phyloP scores from a whole-genome alignment of 1,140 invertebrate species.

The Trichogramma pretiosum region DNA sequence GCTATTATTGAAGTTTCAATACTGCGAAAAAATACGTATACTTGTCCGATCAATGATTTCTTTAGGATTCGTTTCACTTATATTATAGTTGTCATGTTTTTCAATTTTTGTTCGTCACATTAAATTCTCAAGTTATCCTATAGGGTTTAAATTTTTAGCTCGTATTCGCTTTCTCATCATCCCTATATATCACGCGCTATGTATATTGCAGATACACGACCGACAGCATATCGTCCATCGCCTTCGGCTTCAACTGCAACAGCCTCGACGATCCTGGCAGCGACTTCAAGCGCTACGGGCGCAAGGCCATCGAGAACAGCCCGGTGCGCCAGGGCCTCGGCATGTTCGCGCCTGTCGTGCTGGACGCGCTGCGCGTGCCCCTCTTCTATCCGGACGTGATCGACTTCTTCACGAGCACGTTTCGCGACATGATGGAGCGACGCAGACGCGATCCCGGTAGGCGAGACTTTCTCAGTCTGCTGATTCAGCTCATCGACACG shows the following conservation, averaged over 20 bases:
- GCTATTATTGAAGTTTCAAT: no score
- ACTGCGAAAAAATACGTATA: no score
- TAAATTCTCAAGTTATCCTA: no score
- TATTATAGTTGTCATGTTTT: neutral
- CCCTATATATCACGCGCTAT: neutral
- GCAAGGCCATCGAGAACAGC: neutral
- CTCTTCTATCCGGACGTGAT: slow-evolving; percentile 12
- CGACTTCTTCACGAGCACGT: slow-evolving; percentile 26
- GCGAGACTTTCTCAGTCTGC: slow-evolving; percentile 32
- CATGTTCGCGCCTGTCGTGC: neutral
- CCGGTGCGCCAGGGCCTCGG: neutral
- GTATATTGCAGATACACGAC: slow-evolving; percentile 40
- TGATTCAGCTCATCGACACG: slow-evolving; percentile 32
- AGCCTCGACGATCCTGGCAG: slow-evolving; percentile 29
- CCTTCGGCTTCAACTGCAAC: slow-evolving; percentile 44
- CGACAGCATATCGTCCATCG: slow-evolving; percentile 50
- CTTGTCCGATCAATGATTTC: no score
- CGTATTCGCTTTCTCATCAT: no score
- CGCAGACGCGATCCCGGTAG: slow-evolving; percentile 23
- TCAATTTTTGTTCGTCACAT: no score
- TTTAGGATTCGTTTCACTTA: neutral
- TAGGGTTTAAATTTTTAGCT: no score
- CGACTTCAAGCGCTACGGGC: slow-evolving; percentile 16
- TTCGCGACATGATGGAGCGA: slow-evolving; percentile 24
- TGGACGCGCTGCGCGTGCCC: neutral